A percentile compares a stretch with the other conserved stretches of the same genome.
Evolutionary conservation across 2,113 vertebrate genomes (phyloP).

Genomic region (Brienomyrus brachyistius): DNA sequence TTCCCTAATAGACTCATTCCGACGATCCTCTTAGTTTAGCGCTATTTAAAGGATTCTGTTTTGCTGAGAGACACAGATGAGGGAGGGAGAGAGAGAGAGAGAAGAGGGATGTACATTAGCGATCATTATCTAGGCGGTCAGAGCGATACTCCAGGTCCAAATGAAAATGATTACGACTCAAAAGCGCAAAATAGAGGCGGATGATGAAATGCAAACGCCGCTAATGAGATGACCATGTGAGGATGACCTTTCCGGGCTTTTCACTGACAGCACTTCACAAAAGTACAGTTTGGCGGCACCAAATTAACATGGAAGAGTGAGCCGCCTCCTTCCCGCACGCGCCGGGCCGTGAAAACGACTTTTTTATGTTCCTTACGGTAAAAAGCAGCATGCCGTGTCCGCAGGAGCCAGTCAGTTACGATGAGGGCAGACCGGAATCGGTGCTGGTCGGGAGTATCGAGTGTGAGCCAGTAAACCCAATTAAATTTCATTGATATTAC

Average conservation of each 20-base stretch:
- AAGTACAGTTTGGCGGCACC: neutral
- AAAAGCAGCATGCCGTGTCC: neutral
- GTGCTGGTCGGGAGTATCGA: neutral
- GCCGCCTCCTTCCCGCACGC: neutral
- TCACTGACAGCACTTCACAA: slow-evolving; percentile 5
- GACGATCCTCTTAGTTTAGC: neutral
- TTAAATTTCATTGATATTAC: slow-evolving; percentile 13
- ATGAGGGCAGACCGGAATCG: neutral
- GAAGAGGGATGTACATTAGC: slow-evolving; percentile 47
- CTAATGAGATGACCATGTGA: slow-evolving; percentile 17
- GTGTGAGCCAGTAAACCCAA: slow-evolving; percentile 30
- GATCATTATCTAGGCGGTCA: slow-evolving; percentile 47
- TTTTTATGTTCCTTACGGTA: neutral
- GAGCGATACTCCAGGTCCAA: slow-evolving; percentile 52
- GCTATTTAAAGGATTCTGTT: slow-evolving; percentile 8
- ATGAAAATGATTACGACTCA: slow-evolving; percentile 48
- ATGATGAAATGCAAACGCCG: slow-evolving; percentile 17
- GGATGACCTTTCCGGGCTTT: slow-evolving; percentile 10
- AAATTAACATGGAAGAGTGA: slow-evolving; percentile 4
- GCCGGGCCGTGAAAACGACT: neutral
- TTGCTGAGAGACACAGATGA: slow-evolving; percentile 35
- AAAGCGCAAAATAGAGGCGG: slow-evolving; percentile 7
- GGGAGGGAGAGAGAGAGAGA: slow-evolving; percentile 23
- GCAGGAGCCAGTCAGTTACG: neutral
- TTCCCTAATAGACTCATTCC: neutral